A percentile compares a stretch with the other conserved stretches of the same genome.
Evolutionary conservation across 2,797 vertebrate species (phyloP).

Genomic region (Calcarius lapponicus): DNA sequence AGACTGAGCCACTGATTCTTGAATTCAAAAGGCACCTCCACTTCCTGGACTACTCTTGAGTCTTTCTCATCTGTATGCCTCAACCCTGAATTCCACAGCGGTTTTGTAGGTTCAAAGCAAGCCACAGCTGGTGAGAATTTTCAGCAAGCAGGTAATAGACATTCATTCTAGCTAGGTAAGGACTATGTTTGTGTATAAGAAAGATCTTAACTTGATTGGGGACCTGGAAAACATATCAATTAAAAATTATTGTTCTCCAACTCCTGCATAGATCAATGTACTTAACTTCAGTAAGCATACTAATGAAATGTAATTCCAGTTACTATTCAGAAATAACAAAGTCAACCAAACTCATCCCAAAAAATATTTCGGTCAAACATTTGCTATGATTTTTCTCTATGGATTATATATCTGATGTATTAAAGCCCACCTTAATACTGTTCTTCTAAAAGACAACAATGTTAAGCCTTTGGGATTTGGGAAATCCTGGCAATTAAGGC

Average conservation of each 20-base stretch:
- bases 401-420: neutral
- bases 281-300: neutral
- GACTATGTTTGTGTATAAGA: neutral
- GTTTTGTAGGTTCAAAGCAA: neutral
- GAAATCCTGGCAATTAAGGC: neutral
- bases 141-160: neutral
- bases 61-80: neutral
- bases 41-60: neutral
- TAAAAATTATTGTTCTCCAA: neutral
- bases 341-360: neutral
- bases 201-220: neutral
- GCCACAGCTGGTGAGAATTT: neutral
- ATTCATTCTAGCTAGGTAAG: accelerated
- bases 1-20: neutral
- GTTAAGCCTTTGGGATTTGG: neutral
- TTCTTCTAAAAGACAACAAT: neutral
- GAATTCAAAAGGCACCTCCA: neutral
- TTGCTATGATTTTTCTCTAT: neutral
- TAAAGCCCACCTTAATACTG: neutral
- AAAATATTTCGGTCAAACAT: neutral
- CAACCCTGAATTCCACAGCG: neutral
- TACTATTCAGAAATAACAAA: neutral
- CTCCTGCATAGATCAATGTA: neutral
- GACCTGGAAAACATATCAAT: neutral
- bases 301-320: neutral